These are phyloP conservation scores for Dermatemys mawii DNA, from an alignment of 2,113 vertebrate species.

Conservation along the genomic window DNA sequence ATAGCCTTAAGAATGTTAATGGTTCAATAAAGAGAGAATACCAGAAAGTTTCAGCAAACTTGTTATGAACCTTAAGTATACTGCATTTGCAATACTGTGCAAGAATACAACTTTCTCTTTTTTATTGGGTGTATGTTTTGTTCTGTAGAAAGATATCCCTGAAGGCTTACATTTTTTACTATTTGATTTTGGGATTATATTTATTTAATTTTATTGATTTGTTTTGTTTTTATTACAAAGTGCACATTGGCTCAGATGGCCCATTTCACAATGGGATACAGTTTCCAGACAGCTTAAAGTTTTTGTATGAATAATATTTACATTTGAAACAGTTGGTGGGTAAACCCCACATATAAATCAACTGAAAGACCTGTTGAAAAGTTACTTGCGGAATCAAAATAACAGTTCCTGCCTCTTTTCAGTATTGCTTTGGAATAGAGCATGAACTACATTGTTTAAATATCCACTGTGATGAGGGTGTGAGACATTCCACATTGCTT, in stretches of 20 bases:
- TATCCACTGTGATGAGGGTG: not conserved
- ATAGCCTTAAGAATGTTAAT: constrained; percentile 77
- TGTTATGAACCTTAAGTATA: constrained; percentile 56
- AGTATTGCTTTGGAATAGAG: constrained; percentile 26
- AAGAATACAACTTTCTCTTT: constrained; percentile 51
- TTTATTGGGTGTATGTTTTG: constrained; percentile 66
- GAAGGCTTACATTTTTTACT: constrained; percentile 76
- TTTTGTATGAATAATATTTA: constrained; percentile 69
- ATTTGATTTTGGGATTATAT: constrained; percentile 75
- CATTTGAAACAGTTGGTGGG: constrained; percentile 71
- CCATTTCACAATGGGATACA: constrained; percentile 67
- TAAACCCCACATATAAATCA: constrained; percentile 64
- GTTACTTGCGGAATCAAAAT: constrained; percentile 16
- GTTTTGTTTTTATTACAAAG: constrained; percentile 63
- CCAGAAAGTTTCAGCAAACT: constrained; percentile 62
- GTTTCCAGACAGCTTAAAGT: constrained; percentile 65
- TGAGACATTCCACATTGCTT: constrained; percentile 6
- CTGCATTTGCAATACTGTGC: constrained; percentile 65
- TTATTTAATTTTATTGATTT: constrained; percentile 83
- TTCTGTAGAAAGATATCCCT: constrained; percentile 69
- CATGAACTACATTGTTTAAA: constrained; percentile 23
- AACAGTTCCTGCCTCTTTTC: constrained; percentile 23
- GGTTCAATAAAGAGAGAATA: constrained; percentile 68
- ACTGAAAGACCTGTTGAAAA: constrained; percentile 38
- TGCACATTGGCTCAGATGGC: constrained; percentile 76